Conservation (phyloP, 2,888 invertebrate species). For the Punctoribates punctum region DNA sequence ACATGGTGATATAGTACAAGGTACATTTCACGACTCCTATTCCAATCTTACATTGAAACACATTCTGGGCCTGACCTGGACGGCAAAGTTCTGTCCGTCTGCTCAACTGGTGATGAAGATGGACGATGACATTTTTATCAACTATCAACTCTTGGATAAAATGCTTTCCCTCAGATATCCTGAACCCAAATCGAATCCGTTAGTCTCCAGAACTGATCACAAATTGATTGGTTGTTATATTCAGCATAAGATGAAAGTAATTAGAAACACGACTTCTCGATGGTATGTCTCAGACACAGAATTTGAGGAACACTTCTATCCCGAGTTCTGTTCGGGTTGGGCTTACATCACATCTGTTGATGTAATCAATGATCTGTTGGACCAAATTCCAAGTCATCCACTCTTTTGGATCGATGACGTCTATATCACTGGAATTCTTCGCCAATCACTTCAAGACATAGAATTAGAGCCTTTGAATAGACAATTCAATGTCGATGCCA, state of each 20-base stretch:
- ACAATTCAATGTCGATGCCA: constrained; percentile 29
- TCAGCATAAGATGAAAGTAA: constrained; percentile 47
- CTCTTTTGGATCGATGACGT: constrained; percentile 93
- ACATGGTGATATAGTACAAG: constrained; percentile 69
- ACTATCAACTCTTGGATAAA: constrained; percentile 52
- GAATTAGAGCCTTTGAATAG: constrained; percentile 34
- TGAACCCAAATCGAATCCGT: background rate
- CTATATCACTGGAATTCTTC: constrained; percentile 73
- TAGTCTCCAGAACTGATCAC: background rate
- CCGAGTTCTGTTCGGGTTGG: constrained; percentile 77
- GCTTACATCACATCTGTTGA: constrained; percentile 70
- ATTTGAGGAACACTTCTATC: constrained; percentile 63
- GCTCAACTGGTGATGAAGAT: constrained; percentile 70
- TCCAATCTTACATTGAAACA: constrained; percentile 80
- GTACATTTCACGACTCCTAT: constrained; percentile 71
- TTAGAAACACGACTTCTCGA: constrained; percentile 66
- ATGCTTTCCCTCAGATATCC: constrained; percentile 30
- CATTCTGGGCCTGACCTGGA: constrained; percentile 75
- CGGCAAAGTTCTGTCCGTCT: constrained; percentile 64
- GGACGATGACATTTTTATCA: constrained; percentile 73
- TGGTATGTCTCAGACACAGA: constrained; percentile 73
- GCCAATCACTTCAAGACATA: background rate
- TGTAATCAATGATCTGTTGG: constrained; percentile 56
- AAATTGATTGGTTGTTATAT: constrained; percentile 45
- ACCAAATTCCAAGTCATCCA: constrained; percentile 58